Evolutionary conservation across 2,888 invertebrate genomes (phyloP).

Genomic region (Resseliella maxima): DNA sequence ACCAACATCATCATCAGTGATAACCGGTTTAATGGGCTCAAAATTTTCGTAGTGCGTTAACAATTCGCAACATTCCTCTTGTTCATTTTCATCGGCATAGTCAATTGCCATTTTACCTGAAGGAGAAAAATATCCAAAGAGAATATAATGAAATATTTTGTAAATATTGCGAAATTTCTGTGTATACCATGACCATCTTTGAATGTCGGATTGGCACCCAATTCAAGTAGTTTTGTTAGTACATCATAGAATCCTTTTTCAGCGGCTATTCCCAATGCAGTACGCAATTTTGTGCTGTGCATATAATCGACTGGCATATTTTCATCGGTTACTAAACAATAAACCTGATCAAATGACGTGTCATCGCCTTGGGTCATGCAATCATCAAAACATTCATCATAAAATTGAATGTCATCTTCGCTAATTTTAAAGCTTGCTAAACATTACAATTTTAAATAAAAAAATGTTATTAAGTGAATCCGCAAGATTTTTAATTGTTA

Average conservation of each 20-base stretch:
- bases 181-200: constrained; percentile 61
- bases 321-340: constrained; percentile 83
- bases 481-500: not conserved
- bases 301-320: constrained; percentile 79
- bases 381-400: constrained; percentile 47
- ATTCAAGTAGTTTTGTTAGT: constrained; percentile 76
- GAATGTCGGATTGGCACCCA: constrained; percentile 70
- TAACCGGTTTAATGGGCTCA: constrained; percentile 60
- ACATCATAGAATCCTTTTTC: constrained; percentile 76
- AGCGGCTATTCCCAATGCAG: constrained; percentile 84
- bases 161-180: no score
- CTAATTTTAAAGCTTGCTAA: not conserved
- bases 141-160: no score
- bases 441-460: not conserved
- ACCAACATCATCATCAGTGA: not conserved
- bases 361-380: constrained; percentile 61
- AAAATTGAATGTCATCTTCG: not conserved
- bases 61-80: constrained; percentile 59
- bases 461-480: not conserved
- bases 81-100: constrained; percentile 60
- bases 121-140: no score
- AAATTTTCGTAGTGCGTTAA: not conserved
- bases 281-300: constrained; percentile 74
- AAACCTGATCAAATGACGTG: constrained; percentile 74
- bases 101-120: constrained; percentile 61